phyloP scores from a whole-genome alignment of 2,113 vertebrate genomes.

The Rynchops niger region DNA sequence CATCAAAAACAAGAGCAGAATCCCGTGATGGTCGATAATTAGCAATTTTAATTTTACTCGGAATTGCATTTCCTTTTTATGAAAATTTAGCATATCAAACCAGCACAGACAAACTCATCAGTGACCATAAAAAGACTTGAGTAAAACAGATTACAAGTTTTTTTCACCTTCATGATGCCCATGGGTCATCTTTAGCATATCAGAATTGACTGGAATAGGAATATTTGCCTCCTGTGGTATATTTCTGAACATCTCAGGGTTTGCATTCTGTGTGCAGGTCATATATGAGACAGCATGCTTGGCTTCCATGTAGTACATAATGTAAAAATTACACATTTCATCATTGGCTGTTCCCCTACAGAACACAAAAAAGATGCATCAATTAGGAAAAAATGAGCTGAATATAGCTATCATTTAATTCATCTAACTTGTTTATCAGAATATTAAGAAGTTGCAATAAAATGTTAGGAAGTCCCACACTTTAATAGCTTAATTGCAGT shows the following conservation, averaged over 20 bases:
- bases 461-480: not conserved
- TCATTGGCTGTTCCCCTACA: conserved; percentile 89
- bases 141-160: not conserved
- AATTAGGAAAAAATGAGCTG: not conserved
- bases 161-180: conserved; percentile 82
- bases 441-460: not conserved
- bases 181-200: conserved; percentile 80
- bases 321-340: conserved; percentile 99
- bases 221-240: conserved; percentile 90
- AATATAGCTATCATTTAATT: not conserved
- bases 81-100: not conserved
- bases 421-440: not conserved
- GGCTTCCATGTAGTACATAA: conserved; percentile 99
- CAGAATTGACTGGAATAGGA: conserved; percentile 82
- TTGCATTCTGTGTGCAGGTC: conserved; percentile 85
- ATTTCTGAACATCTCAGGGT: conserved; percentile 81
- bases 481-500: not conserved
- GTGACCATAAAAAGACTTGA: not conserved
- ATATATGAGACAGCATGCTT: conserved; percentile 87
- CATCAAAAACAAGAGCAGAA: not conserved
- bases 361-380: not conserved
- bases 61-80: not conserved
- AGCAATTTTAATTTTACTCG: not conserved
- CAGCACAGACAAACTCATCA: not conserved
- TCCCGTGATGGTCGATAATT: not conserved